Evolutionary conservation across 2,797 vertebrate species (phyloP).

Genomic region (Sebastes trivittatus): DNA sequence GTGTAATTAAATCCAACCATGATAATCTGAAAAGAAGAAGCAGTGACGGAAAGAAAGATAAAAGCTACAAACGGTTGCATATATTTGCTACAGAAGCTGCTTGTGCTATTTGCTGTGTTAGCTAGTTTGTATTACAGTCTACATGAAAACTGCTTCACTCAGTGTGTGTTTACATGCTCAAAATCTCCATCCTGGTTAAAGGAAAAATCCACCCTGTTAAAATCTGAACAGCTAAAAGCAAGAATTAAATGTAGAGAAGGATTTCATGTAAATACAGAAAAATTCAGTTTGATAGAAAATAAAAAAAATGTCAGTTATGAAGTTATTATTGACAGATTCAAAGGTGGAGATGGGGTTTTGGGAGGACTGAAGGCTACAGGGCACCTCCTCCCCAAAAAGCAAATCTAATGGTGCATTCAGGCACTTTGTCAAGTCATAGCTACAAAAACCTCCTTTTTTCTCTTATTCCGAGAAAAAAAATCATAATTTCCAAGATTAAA

Average conservation of each 20-base stretch:
- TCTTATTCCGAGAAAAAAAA: too few relatives aligned
- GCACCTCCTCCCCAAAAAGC: not conserved
- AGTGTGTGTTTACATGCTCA: conserved; percentile 22
- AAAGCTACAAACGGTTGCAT: conserved; percentile 28
- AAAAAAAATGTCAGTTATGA: not conserved
- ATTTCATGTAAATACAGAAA: not conserved
- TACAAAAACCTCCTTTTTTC: not conserved
- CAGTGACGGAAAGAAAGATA: not conserved
- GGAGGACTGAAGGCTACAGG: not conserved
- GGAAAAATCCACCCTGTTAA: conserved; percentile 12
- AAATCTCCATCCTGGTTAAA: not conserved
- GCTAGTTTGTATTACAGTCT: conserved; percentile 10
- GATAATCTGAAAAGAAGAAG: not conserved
- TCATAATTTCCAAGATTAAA: too few relatives aligned
- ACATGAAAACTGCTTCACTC: conserved; percentile 9
- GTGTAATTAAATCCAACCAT: conserved; percentile 5
- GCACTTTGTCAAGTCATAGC: not conserved
- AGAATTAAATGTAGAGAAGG: not conserved
- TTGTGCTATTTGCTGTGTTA: conserved; percentile 22
- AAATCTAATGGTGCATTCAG: conserved; percentile 1
- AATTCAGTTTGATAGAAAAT: not conserved
- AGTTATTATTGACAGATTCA: not conserved
- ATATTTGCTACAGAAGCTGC: conserved; percentile 22
- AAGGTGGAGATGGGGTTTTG: not conserved
- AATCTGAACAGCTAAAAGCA: not conserved